These are phyloP conservation scores for Propithecus coquereli DNA, from an alignment of 2,113 vertebrate genomes.

Conservation along the genomic window DNA sequence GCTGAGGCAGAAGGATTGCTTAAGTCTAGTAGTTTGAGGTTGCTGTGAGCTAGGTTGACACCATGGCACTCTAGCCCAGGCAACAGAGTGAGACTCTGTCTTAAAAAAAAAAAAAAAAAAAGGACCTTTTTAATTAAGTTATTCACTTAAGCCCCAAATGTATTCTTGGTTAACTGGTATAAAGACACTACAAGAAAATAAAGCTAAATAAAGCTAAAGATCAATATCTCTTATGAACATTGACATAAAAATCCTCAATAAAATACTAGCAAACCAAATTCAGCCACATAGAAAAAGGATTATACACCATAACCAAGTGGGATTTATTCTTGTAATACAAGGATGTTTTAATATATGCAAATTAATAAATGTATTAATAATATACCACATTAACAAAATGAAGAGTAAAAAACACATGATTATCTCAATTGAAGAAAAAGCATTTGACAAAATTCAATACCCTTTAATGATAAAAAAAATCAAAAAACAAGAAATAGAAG, in stretches of 20 bases:
- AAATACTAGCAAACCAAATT: neutral
- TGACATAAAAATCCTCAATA: neutral
- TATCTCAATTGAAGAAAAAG: neutral
- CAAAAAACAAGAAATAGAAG: neutral
- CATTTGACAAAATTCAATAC: neutral
- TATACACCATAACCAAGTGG: neutral
- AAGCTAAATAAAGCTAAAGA: neutral
- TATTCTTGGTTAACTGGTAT: too few species aligned
- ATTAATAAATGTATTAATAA: neutral
- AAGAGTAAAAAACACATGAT: neutral
- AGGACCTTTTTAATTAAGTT: too few species aligned
- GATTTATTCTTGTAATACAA: neutral
- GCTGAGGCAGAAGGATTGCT: too few species aligned
- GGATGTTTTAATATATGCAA: neutral
- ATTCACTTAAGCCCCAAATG: too few species aligned
- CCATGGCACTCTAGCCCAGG: too few species aligned
- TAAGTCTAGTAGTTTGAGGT: too few species aligned
- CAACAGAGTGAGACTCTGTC: too few species aligned
- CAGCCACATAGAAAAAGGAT: neutral
- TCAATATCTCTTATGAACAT: neutral
- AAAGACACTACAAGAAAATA: neutral
- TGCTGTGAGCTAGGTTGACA: too few species aligned
- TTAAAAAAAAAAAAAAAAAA: too few species aligned
- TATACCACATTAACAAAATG: neutral
- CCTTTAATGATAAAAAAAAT: neutral